Evolutionary conservation across 2,888 invertebrate species (phyloP).

Genomic region (Sinelater perroti): DNA sequence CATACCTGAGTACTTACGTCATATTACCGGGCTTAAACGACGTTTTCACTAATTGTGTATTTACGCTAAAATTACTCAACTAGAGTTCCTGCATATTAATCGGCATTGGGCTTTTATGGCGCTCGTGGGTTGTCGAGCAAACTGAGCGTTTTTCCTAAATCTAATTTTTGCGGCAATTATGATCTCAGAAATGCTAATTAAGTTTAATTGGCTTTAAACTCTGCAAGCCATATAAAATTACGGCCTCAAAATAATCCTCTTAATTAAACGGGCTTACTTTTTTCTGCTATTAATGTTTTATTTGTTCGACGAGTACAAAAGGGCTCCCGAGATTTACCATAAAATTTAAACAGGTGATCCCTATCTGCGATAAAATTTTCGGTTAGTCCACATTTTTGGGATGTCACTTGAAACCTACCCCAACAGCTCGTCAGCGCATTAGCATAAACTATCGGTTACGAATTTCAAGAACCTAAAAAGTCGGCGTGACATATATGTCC

Average conservation of each 20-base stretch:
- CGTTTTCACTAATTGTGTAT: constrained; percentile 26
- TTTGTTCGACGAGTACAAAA: not conserved
- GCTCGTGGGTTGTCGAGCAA: no score
- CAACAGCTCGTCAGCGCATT: no score
- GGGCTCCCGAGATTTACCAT: not conserved
- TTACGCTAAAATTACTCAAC: constrained; percentile 23
- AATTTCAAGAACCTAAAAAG: no score
- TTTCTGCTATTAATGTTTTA: constrained; percentile 1
- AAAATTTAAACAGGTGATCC: no score
- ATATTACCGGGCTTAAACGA: constrained; percentile 7
- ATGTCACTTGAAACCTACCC: no score
- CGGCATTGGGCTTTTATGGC: no score
- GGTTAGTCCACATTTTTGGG: no score
- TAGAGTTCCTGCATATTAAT: no score
- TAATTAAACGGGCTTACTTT: constrained; percentile 2
- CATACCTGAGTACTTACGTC: constrained; percentile 15
- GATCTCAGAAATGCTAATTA: constrained; percentile 15
- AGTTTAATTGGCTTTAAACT: constrained; percentile 15
- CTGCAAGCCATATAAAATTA: constrained; percentile 6
- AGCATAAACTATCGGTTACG: no score
- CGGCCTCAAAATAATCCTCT: constrained; percentile 1
- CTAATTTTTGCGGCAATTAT: constrained; percentile 8
- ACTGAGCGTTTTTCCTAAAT: constrained; percentile 2
- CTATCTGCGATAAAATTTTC: no score
- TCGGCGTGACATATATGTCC: no score